These are phyloP conservation scores for Astyanax mexicanus DNA, from an alignment of 2,797 vertebrate genomes.

Conservation along the genomic window DNA sequence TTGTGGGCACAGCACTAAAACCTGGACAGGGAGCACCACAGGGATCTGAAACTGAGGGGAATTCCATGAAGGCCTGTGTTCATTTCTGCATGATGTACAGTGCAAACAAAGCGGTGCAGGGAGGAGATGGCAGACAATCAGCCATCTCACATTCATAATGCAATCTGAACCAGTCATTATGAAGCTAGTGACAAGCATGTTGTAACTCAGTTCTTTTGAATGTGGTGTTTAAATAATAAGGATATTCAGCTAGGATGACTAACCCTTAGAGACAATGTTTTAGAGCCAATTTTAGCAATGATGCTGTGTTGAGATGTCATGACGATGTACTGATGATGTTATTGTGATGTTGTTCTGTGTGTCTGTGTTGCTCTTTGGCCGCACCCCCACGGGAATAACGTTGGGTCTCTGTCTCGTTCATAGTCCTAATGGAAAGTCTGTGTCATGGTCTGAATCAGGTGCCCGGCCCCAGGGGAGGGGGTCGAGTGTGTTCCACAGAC, in stretches of 20 bases:
- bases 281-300: conserved; percentile 36
- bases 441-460: conserved; percentile 99
- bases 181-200: conserved; percentile 62
- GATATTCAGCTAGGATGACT: conserved; percentile 36
- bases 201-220: conserved; percentile 50
- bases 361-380: conserved; percentile 65
- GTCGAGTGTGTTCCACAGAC: conserved; percentile 97
- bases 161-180: conserved; percentile 75
- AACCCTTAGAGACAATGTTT: conserved; percentile 47
- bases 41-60: conserved; percentile 50
- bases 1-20: conserved; percentile 22
- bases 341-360: conserved; percentile 62
- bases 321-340: conserved; percentile 49
- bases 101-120: conserved; percentile 34
- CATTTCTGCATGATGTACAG: conserved; percentile 45
- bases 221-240: conserved; percentile 57
- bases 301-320: conserved; percentile 35
- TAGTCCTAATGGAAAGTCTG: conserved; percentile 99
- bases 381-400: conserved; percentile 81
- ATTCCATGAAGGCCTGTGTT: conserved; percentile 50
- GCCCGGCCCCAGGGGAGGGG: conserved; percentile 95
- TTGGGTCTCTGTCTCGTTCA: conserved; percentile 94
- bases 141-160: conserved; percentile 74
- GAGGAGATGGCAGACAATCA: conserved; percentile 47
- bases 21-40: conserved; percentile 41